Percentiles rank a stretch among this genome's conserved stretches.
phyloP scores from a whole-genome alignment of 2,113 vertebrate species.

The Sinocyclocheilus maitianheensis region DNA sequence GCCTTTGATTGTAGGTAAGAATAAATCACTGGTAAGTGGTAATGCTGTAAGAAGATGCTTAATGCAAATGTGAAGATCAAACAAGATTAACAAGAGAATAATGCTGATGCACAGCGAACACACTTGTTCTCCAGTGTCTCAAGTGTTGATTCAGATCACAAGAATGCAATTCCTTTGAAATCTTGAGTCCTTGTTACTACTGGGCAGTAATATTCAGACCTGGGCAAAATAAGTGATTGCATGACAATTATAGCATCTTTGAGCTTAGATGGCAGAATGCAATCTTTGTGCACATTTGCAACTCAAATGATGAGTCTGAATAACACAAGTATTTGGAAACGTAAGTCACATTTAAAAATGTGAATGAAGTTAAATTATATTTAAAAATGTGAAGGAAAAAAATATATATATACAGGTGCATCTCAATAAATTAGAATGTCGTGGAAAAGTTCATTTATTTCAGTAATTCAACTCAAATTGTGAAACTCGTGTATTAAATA shows the following conservation, averaged over 20 bases:
- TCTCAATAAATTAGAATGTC: too few relatives aligned
- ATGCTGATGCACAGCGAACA: neutral
- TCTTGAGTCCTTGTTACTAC: neutral
- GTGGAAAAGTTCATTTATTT: too few relatives aligned
- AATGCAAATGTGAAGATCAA: neutral
- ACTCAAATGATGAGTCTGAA: too few relatives aligned
- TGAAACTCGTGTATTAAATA: too few relatives aligned
- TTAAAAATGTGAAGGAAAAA: too few relatives aligned
- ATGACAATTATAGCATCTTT: neutral
- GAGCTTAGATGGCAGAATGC: too few relatives aligned
- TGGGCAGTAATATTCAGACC: neutral
- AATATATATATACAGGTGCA: too few relatives aligned
- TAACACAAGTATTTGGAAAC: neutral
- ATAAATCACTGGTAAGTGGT: neutral
- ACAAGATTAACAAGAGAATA: neutral
- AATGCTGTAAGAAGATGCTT: neutral
- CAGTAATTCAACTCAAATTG: too few relatives aligned
- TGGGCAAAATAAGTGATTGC: neutral
- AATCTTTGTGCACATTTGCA: too few relatives aligned
- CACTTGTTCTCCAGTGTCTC: neutral
- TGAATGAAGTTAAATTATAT: too few relatives aligned
- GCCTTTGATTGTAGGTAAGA: conserved; percentile 7
- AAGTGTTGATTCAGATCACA: conserved; percentile 4
- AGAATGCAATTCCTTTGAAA: neutral
- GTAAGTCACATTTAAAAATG: too few relatives aligned